These are phyloP conservation scores for Zygaena filipendulae DNA, from an alignment of 2,888 invertebrate genomes.

Conservation along the genomic window DNA sequence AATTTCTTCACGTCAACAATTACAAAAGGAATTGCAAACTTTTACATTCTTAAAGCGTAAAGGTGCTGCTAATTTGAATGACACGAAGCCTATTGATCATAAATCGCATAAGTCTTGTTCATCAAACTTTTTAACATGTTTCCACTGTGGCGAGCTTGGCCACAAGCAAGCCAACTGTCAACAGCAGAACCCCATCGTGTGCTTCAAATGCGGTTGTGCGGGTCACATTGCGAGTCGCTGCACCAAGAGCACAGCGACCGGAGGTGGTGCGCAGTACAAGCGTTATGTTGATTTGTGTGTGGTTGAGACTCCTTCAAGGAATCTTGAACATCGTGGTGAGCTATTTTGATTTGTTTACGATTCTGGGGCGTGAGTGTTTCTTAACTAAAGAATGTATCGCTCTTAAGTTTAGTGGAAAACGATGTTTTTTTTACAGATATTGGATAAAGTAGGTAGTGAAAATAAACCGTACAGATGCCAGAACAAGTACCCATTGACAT, in stretches of 20 bases:
- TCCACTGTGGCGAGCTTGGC: no score
- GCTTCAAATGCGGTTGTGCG: neutral
- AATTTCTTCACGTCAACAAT: slow-evolving; percentile 1
- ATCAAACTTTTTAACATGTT: no score
- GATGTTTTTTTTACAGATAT: slow-evolving; percentile 2
- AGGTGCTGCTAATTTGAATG: no score
- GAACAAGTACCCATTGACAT: no score
- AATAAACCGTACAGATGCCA: no score
- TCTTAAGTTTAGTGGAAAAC: slow-evolving; percentile 4
- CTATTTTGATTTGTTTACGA: no score
- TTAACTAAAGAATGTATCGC: slow-evolving; percentile 4
- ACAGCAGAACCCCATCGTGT: neutral
- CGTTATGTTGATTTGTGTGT: neutral
- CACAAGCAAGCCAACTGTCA: no score
- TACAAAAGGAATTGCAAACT: slow-evolving; percentile 1
- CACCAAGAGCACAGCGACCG: neutral
- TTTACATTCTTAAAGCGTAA: no score
- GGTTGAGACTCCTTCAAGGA: neutral
- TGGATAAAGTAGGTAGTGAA: slow-evolving; percentile 5
- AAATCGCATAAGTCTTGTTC: no score
- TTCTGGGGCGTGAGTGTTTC: slow-evolving; percentile 1
- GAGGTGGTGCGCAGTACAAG: neutral
- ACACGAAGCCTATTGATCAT: no score
- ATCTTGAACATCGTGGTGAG: neutral
- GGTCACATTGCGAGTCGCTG: neutral